phyloP scores from a whole-genome alignment of 1,140 invertebrate species.

The Pentalonia nigronervosa region DNA sequence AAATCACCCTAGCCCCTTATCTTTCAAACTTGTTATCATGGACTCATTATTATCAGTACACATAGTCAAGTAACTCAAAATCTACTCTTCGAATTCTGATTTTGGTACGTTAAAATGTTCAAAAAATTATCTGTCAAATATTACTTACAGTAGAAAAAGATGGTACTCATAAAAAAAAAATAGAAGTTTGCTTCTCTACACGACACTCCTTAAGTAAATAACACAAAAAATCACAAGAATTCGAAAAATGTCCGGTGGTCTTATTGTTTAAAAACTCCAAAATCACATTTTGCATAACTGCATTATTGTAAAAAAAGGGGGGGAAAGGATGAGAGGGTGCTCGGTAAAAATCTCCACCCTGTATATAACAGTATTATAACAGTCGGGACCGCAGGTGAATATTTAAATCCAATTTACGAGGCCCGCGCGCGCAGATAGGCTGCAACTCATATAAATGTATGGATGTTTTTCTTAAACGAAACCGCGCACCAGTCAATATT shows the following conservation, averaged over 20 bases:
- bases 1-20: too few species aligned
- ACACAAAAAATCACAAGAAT: neutral
- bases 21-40: too few species aligned
- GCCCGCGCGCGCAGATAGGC: neutral
- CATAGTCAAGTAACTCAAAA: too few species aligned
- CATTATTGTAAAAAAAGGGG: too few species aligned
- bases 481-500: neutral
- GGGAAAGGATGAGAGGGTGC: too few species aligned
- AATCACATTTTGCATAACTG: neutral
- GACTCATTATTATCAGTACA: too few species aligned
- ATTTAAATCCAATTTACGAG: constrained; percentile 47
- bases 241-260: neutral
- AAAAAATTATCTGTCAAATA: too few species aligned
- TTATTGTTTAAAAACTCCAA: neutral
- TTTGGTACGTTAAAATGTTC: too few species aligned
- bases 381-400: neutral
- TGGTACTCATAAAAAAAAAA: neutral
- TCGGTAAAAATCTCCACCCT: neutral
- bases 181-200: too few species aligned
- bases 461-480: constrained; percentile 17
- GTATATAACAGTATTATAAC: neutral
- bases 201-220: neutral
- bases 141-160: neutral
- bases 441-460: neutral
- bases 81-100: too few species aligned